Base-by-base conservation (phyloP, 1,140 invertebrate genomes). In the Zelostemma sp. region DNA sequence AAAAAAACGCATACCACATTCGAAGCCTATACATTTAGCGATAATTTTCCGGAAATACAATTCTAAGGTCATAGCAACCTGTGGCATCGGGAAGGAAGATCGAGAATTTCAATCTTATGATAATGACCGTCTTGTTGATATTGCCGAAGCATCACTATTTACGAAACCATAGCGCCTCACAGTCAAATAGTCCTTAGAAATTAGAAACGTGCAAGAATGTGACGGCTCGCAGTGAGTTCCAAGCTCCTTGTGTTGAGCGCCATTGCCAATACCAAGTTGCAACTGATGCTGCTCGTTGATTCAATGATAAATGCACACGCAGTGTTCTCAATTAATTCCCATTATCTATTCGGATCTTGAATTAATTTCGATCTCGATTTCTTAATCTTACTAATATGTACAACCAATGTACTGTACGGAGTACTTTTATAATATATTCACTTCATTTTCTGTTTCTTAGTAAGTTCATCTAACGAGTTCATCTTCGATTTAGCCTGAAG, bases 21-120 rank as follows among this genome's bases (percentile, higher is more conserved):
- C 11, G 5, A 31, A 31, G 11, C 11, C 11, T 31, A 31, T 11
- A 11, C 35, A 38, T 2, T 38, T 38, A 4, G 9, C 9, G 1
- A 9, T 6, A 11, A 9, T 46, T 4, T 12, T 64, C 50, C 49
- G 56, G 57, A 60, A 64, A 56, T 64, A 47, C 60, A 53, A 40
- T 25, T 56, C 33, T 38, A 21, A 33, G 35, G 6, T 62, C 55
- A 41, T 28, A 58, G 21, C 19, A 16, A 54, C 25, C 15, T 49
- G 43, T 40, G 46, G 35, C 51, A 69, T 51, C 50, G 45, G 31
- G 40, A 0, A 8, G 28, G 15, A 9, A 45, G 18, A 65, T 61
- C 57, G 57, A 65, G 68, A 70, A 70, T 70, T 51, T 61, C 41
- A 70, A 70, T 70, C 54, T 57, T 60, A 70, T 70, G 68, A 65